Evolutionary conservation across 2,888 invertebrate genomes (phyloP).

Genomic region (Leuctra nigra): DNA sequence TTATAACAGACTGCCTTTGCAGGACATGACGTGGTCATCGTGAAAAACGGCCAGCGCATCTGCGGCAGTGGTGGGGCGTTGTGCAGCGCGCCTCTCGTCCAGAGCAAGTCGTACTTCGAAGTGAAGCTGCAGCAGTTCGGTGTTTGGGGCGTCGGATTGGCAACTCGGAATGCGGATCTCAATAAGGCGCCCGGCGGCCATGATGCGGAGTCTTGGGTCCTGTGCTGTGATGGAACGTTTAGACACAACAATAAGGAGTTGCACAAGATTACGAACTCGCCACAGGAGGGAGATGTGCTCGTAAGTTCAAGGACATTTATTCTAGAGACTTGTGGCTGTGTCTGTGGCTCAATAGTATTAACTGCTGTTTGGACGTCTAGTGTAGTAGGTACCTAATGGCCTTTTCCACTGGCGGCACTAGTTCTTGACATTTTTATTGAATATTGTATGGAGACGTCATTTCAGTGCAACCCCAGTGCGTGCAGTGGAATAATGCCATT

Average conservation of each 20-base stretch:
- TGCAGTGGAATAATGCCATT: no score
- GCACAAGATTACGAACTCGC: conserved; percentile 55
- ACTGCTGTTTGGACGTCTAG: no score
- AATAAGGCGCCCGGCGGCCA: conserved; percentile 82
- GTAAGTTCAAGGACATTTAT: no score
- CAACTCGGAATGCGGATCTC: conserved; percentile 79
- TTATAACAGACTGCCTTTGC: conserved; percentile 33
- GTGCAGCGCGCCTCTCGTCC: conserved; percentile 89
- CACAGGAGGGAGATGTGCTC: conserved; percentile 89
- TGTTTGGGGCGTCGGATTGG: conserved; percentile 92
- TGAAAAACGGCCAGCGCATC: conserved; percentile 86
- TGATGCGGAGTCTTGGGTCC: conserved; percentile 88
- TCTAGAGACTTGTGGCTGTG: no score
- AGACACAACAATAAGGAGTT: conserved; percentile 77
- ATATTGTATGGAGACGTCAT: no score
- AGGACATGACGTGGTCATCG: conserved; percentile 94
- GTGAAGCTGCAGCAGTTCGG: conserved; percentile 91
- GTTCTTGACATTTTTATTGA: no score
- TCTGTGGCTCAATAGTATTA: no score
- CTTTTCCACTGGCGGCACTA: no score
- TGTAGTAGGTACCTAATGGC: no score
- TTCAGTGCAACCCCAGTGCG: no score
- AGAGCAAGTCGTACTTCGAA: conserved; percentile 98
- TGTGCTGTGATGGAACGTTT: conserved; percentile 84
- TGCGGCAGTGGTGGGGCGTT: conserved; percentile 95